Evolutionary conservation across 1,140 invertebrate species (phyloP).

Genomic region (Heliconius melpomene): DNA sequence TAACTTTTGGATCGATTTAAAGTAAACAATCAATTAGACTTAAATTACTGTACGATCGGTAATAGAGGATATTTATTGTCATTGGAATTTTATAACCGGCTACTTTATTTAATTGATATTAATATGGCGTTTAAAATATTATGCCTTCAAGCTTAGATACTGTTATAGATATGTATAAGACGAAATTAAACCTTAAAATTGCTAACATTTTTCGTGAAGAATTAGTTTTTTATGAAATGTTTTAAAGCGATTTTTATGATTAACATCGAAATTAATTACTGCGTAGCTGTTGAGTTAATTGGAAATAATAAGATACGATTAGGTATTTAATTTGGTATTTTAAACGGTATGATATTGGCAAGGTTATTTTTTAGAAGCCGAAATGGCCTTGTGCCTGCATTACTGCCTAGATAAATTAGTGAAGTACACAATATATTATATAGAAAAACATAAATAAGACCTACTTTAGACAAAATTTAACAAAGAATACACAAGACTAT

Average conservation of each 20-base stretch:
- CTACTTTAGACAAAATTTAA: neutral
- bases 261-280: conserved; percentile 21
- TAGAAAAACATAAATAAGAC: neutral
- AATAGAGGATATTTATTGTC: conserved; percentile 73
- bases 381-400: conserved; percentile 30
- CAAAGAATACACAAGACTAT: conserved; percentile 35
- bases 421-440: neutral
- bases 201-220: neutral
- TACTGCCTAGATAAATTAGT: conserved; percentile 10
- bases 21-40: conserved; percentile 74
- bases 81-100: conserved; percentile 71
- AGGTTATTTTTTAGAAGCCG: conserved; percentile 28
- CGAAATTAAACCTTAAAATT: neutral
- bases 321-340: conserved; percentile 32
- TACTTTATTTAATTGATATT: conserved; percentile 75
- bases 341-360: conserved; percentile 37
- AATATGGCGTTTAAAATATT: conserved; percentile 46
- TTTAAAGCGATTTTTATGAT: neutral
- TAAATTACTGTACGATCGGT: conserved; percentile 65
- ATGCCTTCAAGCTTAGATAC: neutral
- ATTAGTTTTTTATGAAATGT: neutral
- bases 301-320: conserved; percentile 23
- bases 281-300: conserved; percentile 24
- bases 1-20: conserved; percentile 69
- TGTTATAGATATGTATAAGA: neutral